A percentile compares a stretch with the other conserved stretches of the same genome.
Evolutionary conservation across 2,797 vertebrate genomes (phyloP).

Genomic region (Distichodus sexfasciatus): DNA sequence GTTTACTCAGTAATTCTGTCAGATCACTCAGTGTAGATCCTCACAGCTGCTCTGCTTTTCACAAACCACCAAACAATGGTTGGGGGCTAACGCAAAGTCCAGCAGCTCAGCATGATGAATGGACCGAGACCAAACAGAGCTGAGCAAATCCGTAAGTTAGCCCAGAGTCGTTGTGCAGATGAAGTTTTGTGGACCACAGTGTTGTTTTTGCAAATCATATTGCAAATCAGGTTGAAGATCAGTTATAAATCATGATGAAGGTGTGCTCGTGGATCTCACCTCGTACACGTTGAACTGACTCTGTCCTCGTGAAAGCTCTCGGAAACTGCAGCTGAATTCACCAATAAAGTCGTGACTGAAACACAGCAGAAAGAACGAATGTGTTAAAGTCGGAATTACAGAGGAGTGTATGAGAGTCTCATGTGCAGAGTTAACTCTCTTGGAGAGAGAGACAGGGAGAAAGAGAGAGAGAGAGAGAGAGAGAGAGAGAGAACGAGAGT

Average conservation of each 20-base stretch:
- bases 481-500: too few species aligned
- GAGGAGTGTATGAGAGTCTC: too few species aligned
- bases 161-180: too few species aligned
- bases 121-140: too few species aligned
- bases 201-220: too few species aligned
- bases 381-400: background rate
- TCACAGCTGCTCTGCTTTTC: background rate
- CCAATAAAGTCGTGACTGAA: slow-evolving; percentile 93
- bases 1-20: slow-evolving; percentile 15
- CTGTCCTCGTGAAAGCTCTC: slow-evolving; percentile 86
- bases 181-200: too few species aligned
- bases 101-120: too few species aligned
- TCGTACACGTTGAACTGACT: slow-evolving; percentile 86
- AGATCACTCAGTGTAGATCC: slow-evolving; percentile 7
- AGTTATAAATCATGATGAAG: background rate
- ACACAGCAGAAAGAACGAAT: slow-evolving; percentile 38
- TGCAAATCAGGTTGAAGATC: too few species aligned
- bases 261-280: slow-evolving; percentile 63
- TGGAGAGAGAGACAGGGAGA: too few species aligned
- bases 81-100: background rate
- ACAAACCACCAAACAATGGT: slow-evolving; percentile 29
- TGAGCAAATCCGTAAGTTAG: too few species aligned
- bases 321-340: slow-evolving; percentile 91
- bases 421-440: too few species aligned
- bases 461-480: too few species aligned